Conservation (phyloP, 2,113 vertebrate species). For the zebrafish (Danio rerio) region DNA sequence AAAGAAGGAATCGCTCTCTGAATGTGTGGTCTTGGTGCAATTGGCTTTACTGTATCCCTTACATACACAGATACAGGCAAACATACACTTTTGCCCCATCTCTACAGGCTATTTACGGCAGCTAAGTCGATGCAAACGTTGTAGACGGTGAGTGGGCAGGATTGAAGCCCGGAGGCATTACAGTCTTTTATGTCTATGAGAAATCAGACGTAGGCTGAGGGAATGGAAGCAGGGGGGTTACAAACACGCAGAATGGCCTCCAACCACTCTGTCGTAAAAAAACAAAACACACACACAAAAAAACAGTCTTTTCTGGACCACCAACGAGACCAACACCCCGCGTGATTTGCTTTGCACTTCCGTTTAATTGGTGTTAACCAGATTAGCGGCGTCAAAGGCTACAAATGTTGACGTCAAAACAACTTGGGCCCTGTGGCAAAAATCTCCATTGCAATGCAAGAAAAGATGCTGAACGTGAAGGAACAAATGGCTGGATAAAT, state of each 20-base stretch:
- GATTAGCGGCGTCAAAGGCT: slow-evolving; percentile 66
- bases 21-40: slow-evolving; percentile 73
- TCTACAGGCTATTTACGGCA: slow-evolving; percentile 70
- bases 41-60: slow-evolving; percentile 38
- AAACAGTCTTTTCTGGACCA: slow-evolving; percentile 69
- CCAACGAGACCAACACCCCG: slow-evolving; percentile 66
- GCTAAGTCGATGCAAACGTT: slow-evolving; percentile 62
- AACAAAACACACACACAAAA: background rate
- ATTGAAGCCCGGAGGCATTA: slow-evolving; percentile 65
- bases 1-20: slow-evolving; percentile 11
- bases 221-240: background rate
- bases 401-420: slow-evolving; percentile 37
- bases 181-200: slow-evolving; percentile 63
- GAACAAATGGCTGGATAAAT: slow-evolving; percentile 24
- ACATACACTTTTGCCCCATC: slow-evolving; percentile 46
- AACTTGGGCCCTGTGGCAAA: slow-evolving; percentile 44
- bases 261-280: slow-evolving; percentile 58
- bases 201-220: slow-evolving; percentile 77
- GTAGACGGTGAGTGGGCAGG: slow-evolving; percentile 70
- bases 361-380: slow-evolving; percentile 70
- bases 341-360: slow-evolving; percentile 35
- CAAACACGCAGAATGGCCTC: slow-evolving; percentile 64
- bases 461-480: slow-evolving; percentile 21
- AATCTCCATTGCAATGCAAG: slow-evolving; percentile 39
- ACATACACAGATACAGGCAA: slow-evolving; percentile 44